Evolutionary conservation across 2,113 vertebrate species (phyloP), one percentile per base, ranked within the genome.

Genomic region (Dicerorhinus sumatrensis): DNA sequence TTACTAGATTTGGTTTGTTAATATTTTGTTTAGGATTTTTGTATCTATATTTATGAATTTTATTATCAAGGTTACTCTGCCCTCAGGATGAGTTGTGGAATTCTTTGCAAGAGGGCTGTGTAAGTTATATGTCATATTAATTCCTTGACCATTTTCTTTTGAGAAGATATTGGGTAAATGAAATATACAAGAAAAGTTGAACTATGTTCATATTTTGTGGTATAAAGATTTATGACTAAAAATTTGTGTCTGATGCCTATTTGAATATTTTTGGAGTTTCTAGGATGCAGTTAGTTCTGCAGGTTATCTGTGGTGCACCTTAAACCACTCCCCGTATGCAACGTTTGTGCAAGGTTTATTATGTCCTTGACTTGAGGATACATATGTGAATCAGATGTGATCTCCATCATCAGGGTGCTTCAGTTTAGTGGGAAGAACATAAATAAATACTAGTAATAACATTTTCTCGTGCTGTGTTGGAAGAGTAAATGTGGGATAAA

Each of bases 1-100:
- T 89, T 91, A 11, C 54, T 80, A 12, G 63, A 46, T 73, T 73
- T 72, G 46, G 4, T 46, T 96, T 80, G 23, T 25, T 79, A 51
- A 46, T 81, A 29, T 62, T 95, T 94, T 67, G 65, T 81, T 82
- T 31, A 72, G 18, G 14, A 65, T 73, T 94, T 93, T 65, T 73
- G 16, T 65, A 31, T 85, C 39, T 79, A 8, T 48, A n/a, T 73
- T 91, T 18, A 46, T 89, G 36, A 54, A 14, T 91, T 86, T 86
- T 73, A 63, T 36, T 56, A 12, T 72, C 31, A 85, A 46, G 54
- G 5, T 90, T 80, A 46, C 69, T 58, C 36, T 89, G 13, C 65
- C 36, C 20, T 91, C 11, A 94, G 83, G 62, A 69, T 87, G 75
- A 91, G 11, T 46, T 96, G 65, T 65, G 29, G 27, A 63, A 72